Evolutionary conservation across 2,797 vertebrate species (phyloP), one percentile per base, ranked within the genome.

Genomic region (Anguilla pacifica): DNA sequence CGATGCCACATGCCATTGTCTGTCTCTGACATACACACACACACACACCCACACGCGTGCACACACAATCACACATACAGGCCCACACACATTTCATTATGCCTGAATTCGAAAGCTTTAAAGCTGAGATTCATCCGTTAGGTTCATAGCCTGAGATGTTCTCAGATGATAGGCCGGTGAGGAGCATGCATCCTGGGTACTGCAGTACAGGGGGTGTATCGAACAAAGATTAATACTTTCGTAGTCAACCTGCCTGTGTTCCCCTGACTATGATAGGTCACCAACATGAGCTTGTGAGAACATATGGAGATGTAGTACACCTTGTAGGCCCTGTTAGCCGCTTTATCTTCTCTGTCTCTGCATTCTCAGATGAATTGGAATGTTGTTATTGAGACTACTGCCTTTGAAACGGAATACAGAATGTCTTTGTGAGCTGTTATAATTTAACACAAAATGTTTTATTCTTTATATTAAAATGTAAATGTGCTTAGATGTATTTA

Each of bases 251-350:
- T 51, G 19, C 22, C 43, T 28, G 43, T 51, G 25, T 51, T 82
- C 79, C 79, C 79, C 22, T 49, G 79, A 82, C 43, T 82, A 82
- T 11, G 25, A 49, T 51, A 82, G 79, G 79, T 82, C 79, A 82
- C 43, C 19, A n/a, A 25, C 79, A 22, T 79, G 35, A 82, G 79
- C 79, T 46, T 46, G 74, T 79, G 74, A 79, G 74, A 79, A 39
- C 74, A 46, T 39, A 79, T 79, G 35, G 74, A 43, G 35, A 39
- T 79, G 74, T 25, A 51, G 79, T 51, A 82, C 19, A 46, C 79
- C 46, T 51, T 51, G 46, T 51, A 82, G 25, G 25, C 46, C 46
- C 7, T 13, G 17, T 2, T 51, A 82, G 19, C 22, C n/a, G 79
- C 43, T 82, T 82, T 28, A 82, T 82, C 79, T 46, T 51, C 5